These are phyloP conservation scores for Acanthurus lineatus DNA, from an alignment of 2,797 vertebrate species.

Conservation along the genomic window DNA sequence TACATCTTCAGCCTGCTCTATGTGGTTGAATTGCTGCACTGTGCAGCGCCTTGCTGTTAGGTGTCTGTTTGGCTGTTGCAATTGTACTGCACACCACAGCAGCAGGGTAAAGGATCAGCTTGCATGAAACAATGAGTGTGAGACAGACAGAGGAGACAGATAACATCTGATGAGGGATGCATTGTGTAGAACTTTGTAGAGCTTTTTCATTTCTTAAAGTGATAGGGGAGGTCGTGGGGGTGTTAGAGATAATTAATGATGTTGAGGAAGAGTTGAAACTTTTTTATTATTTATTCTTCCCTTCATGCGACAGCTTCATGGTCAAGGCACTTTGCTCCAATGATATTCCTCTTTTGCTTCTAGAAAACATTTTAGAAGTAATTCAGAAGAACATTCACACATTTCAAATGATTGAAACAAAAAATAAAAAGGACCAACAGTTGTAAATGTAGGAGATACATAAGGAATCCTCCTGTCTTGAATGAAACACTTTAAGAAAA, in stretches of 20 bases:
- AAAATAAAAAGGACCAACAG: not conserved
- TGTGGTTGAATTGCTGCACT: conserved; percentile 30
- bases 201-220: conserved; percentile 33
- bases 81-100: conserved; percentile 20
- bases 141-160: not conserved
- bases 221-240: conserved; percentile 1
- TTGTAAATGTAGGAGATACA: not conserved
- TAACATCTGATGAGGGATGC: conserved; percentile 22
- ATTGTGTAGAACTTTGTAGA: not conserved
- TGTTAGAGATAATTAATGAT: conserved; percentile 9
- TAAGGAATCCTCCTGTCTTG: not conserved
- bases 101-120: conserved; percentile 43
- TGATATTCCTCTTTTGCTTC: not conserved
- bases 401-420: not conserved
- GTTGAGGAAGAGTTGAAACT: not conserved
- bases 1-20: conserved; percentile 16
- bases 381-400: not conserved
- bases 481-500: not conserved
- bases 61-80: conserved; percentile 16
- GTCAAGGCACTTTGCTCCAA: not conserved
- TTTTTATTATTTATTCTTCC: not conserved
- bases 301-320: not conserved
- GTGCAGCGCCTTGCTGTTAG: conserved; percentile 23
- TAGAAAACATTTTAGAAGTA: not conserved
- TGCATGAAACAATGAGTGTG: conserved; percentile 44